Percentiles rank a stretch among this genome's conserved stretches.
Evolutionary conservation across 2,113 vertebrate genomes (phyloP).

Genomic region (Suricata suricatta): DNA sequence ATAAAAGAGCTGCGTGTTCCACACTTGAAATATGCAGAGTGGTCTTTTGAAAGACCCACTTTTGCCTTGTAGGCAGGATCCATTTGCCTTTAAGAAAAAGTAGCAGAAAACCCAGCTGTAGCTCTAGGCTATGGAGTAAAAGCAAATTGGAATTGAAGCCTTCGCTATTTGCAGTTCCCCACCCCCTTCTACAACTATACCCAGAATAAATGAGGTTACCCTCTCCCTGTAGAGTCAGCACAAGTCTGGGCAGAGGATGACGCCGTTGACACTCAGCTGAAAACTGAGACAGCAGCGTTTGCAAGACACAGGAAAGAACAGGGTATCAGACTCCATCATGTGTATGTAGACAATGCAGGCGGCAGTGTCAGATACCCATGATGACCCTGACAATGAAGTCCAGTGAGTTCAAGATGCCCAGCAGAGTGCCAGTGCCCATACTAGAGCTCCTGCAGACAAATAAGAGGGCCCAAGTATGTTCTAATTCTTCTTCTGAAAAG

Average conservation of each 20-base stretch:
- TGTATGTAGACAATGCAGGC: background rate
- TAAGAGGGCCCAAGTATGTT: background rate
- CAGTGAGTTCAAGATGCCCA: background rate
- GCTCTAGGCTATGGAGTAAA: background rate
- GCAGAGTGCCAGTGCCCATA: background rate
- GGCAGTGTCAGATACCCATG: too few species aligned
- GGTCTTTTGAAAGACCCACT: background rate
- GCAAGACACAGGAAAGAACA: background rate
- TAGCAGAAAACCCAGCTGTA: background rate
- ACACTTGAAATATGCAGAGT: background rate
- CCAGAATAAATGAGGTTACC: constrained; percentile 55
- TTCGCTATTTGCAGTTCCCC: background rate
- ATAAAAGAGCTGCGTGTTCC: background rate
- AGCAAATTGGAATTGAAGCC: background rate
- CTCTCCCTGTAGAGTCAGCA: constrained; percentile 31
- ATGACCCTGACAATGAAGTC: background rate
- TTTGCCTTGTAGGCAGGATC: background rate
- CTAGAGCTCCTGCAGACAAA: background rate
- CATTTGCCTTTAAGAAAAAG: background rate
- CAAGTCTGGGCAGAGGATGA: constrained; percentile 45
- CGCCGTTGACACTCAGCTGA: background rate
- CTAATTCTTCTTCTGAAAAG: background rate
- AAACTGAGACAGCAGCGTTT: constrained; percentile 14
- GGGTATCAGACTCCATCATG: background rate
- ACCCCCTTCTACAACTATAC: background rate